A percentile compares a stretch with the other conserved stretches of the same genome.
phyloP scores from a whole-genome alignment of 2,113 vertebrate genomes.

The Oreochromis niloticus region DNA sequence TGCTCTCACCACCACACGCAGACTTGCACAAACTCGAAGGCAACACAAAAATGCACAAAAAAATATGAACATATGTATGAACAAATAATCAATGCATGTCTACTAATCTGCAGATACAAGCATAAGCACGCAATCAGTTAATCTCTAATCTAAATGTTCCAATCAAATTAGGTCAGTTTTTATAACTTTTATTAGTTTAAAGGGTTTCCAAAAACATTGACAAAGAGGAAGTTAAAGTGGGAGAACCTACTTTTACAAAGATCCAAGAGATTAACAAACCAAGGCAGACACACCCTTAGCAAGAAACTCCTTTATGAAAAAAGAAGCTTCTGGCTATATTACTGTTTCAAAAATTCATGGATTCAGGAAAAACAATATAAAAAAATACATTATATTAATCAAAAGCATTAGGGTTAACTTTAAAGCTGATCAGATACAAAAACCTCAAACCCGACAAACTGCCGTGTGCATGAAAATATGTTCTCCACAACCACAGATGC shows the following conservation, averaged over 20 bases:
- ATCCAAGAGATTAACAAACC: neutral
- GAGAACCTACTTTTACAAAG: neutral
- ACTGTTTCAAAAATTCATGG: neutral
- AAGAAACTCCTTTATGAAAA: neutral
- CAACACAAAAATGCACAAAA: neutral
- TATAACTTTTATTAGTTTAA: neutral
- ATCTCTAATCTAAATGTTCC: neutral
- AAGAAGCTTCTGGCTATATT: neutral
- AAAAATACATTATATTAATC: neutral
- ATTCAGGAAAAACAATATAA: neutral
- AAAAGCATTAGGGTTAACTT: neutral
- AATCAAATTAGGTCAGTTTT: neutral
- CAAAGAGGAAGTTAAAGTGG: neutral
- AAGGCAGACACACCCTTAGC: neutral
- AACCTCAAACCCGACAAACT: neutral
- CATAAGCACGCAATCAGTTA: neutral
- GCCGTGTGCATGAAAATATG: neutral
- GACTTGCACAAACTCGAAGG: neutral
- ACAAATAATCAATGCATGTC: neutral
- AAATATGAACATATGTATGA: neutral
- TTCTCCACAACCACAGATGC: neutral
- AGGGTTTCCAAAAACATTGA: neutral
- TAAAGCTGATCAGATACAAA: neutral
- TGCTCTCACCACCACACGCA: constrained; percentile 35
- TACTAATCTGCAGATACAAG: neutral